phyloP scores from a whole-genome alignment of 1,140 invertebrate species.

The Acyrthosiphon pisum region DNA sequence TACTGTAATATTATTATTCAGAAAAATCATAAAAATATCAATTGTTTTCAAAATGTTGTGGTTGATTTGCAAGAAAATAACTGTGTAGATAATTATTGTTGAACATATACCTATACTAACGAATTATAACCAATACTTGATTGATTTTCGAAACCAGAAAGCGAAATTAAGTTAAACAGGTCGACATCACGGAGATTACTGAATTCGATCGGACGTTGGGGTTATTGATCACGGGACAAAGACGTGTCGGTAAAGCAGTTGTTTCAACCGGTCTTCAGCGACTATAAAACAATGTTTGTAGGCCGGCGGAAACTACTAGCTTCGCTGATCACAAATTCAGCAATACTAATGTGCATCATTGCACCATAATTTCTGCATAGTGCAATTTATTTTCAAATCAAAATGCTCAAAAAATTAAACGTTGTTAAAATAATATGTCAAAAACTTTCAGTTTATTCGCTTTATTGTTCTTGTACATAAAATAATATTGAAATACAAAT shows the following conservation, averaged over 20 bases:
- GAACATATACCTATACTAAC: background rate
- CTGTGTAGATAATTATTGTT: background rate
- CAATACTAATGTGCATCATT: background rate
- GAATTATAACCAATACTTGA: background rate
- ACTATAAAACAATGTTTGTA: slow-evolving; percentile 73
- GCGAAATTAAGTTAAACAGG: slow-evolving; percentile 1
- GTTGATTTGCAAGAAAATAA: background rate
- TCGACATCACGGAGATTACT: background rate
- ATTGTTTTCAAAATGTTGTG: background rate
- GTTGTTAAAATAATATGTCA: background rate
- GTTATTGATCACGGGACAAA: slow-evolving; percentile 4
- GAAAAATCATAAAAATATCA: background rate
- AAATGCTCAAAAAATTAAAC: background rate
- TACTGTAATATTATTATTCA: background rate
- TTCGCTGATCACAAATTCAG: slow-evolving; percentile 51
- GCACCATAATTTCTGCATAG: background rate
- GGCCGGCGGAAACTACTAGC: slow-evolving; percentile 89
- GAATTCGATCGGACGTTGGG: background rate
- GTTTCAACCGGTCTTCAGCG: slow-evolving; percentile 93
- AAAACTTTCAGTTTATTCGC: background rate
- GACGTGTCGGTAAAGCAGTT: slow-evolving; percentile 67
- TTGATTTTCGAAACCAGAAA: slow-evolving; percentile 15
- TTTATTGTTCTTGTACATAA: background rate
- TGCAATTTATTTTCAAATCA: background rate
- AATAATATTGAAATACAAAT: background rate